Percentiles rank a stretch among this genome's conserved stretches.
Evolutionary conservation across 2,888 invertebrate genomes (phyloP).

Genomic region (Anticlea derivata): DNA sequence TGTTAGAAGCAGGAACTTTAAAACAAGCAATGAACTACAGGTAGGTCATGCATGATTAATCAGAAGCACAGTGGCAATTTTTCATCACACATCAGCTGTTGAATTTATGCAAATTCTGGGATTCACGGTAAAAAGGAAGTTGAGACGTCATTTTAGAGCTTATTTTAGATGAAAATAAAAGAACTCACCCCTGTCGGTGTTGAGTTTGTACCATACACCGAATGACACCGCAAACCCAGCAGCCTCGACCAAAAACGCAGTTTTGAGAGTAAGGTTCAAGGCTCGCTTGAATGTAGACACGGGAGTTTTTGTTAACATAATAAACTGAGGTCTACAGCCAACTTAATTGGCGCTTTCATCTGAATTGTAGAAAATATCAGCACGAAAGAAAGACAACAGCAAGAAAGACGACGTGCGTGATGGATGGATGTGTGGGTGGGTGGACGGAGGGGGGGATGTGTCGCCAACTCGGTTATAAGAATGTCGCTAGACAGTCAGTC

Average conservation of each 20-base stretch:
- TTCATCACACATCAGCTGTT: no score
- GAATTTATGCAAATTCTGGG: no score
- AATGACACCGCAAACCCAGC: slow-evolving; percentile 84
- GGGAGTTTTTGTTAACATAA: slow-evolving; percentile 87
- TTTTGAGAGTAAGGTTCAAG: slow-evolving; percentile 80
- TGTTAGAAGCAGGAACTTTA: no score
- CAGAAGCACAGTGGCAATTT: no score
- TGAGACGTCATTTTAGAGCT: neutral
- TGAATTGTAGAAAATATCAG: slow-evolving; percentile 16
- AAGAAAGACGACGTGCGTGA: slow-evolving; percentile 37
- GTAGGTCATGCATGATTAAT: no score
- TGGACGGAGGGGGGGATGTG: no score
- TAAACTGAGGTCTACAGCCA: slow-evolving; percentile 40
- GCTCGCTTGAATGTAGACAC: slow-evolving; percentile 80
- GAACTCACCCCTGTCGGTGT: slow-evolving; percentile 87
- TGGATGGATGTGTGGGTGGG: slow-evolving; percentile 44
- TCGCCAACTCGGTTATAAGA: no score
- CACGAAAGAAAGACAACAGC: slow-evolving; percentile 2
- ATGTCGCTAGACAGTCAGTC: no score
- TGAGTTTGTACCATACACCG: slow-evolving; percentile 87
- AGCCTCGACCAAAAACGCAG: slow-evolving; percentile 84
- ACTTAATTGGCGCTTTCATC: slow-evolving; percentile 10
- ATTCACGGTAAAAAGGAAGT: neutral
- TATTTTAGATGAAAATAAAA: slow-evolving; percentile 21
- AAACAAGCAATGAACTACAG: no score